phyloP scores from a whole-genome alignment of 2,888 invertebrate genomes.

The Stenchaetothrips biformis region DNA sequence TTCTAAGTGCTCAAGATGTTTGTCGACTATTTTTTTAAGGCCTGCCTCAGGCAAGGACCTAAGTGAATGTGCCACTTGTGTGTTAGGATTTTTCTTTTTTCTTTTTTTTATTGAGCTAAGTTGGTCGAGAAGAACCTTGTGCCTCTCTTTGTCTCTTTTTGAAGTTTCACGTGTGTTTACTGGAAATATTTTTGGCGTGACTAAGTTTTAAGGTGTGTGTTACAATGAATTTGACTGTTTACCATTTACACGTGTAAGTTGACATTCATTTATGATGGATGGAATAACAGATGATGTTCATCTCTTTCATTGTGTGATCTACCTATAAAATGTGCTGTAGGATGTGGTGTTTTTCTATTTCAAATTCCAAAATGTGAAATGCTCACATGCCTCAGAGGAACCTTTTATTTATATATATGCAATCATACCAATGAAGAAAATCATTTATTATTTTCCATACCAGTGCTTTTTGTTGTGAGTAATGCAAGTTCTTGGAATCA shows the following conservation, averaged over 20 bases:
- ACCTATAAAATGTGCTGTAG: neutral
- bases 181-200: neutral
- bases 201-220: conserved; percentile 19
- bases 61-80: neutral
- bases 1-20: neutral
- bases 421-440: neutral
- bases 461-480: conserved; percentile 1
- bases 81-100: too few relatives aligned
- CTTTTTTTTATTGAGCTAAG: neutral
- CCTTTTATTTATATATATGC: neutral
- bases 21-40: neutral
- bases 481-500: conserved; percentile 8
- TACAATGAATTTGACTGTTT: conserved; percentile 25
- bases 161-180: neutral
- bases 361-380: neutral
- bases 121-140: neutral
- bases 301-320: conserved; percentile 17
- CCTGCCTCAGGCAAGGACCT: neutral
- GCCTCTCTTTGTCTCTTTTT: neutral
- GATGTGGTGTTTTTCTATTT: neutral
- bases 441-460: neutral
- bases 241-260: neutral
- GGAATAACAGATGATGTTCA: neutral
- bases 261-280: conserved; percentile 4
- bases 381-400: neutral